Evolutionary conservation across 2,797 vertebrate genomes (phyloP).

Genomic region (Micromesistius poutassou): DNA sequence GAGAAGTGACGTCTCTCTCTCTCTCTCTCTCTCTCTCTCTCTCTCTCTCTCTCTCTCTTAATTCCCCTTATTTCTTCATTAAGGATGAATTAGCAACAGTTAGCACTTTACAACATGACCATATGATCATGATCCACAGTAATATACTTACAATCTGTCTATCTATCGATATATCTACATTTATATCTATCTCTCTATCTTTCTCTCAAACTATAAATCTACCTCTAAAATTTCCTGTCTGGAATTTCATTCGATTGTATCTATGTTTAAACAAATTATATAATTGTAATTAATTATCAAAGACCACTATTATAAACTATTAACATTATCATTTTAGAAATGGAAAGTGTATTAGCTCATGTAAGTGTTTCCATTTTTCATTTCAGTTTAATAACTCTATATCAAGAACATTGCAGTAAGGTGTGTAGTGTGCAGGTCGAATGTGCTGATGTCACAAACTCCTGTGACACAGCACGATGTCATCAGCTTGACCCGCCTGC

Average conservation of each 20-base stretch:
- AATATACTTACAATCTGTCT: not conserved
- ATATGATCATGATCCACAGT: too few relatives aligned
- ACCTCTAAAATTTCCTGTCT: too few relatives aligned
- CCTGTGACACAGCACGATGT: too few relatives aligned
- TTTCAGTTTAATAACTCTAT: not conserved
- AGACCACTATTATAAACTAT: not conserved
- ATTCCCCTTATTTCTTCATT: not conserved
- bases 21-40: not conserved
- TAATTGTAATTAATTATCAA: not conserved
- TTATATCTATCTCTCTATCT: too few relatives aligned
- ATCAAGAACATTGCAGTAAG: too few relatives aligned
- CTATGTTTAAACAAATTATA: not conserved
- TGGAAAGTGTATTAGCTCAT: not conserved
- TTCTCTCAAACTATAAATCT: too few relatives aligned
- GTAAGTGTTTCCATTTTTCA: not conserved
- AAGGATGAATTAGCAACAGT: not conserved
- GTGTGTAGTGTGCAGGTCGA: too few relatives aligned
- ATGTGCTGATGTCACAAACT: too few relatives aligned
- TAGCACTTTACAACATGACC: too few relatives aligned
- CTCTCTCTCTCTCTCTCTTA: not conserved
- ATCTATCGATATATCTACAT: too few relatives aligned
- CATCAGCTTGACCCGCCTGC: too few relatives aligned
- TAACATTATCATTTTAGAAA: not conserved
- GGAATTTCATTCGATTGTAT: too few relatives aligned
- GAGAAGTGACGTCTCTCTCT: not conserved